A percentile compares a stretch with the other conserved stretches of the same genome.
Conservation (phyloP, 37 sponge, comb jelly and placozoan genomes). For the Tethya wilhelma region DNA sequence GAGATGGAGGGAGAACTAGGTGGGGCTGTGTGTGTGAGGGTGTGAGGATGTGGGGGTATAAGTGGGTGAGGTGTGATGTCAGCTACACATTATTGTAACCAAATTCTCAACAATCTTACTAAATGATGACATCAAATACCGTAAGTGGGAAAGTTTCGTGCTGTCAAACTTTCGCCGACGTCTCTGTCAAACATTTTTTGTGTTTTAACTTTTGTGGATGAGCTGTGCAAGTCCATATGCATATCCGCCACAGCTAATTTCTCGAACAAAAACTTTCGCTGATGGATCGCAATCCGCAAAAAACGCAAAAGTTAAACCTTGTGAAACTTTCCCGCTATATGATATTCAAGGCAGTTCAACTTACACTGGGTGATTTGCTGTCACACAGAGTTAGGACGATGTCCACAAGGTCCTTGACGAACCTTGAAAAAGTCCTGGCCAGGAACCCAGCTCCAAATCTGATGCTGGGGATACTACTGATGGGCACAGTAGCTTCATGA, state of each 20-base stretch:
- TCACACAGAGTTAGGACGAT: constrained; percentile 22
- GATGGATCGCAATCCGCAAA: no score
- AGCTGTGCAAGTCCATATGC: no score
- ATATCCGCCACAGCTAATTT: not conserved
- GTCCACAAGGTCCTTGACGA: constrained; percentile 82
- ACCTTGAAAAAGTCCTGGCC: constrained; percentile 71
- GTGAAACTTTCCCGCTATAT: no score
- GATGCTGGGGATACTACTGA: constrained; percentile 71
- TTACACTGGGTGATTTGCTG: constrained; percentile 14
- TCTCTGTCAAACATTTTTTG: not conserved
- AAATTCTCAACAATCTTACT: not conserved
- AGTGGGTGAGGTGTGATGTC: not conserved
- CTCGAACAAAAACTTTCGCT: no score
- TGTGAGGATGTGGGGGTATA: not conserved
- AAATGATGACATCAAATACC: not conserved
- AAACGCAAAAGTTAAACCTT: no score
- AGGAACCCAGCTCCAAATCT: constrained; percentile 84
- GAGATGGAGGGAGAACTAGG: constrained; percentile 20
- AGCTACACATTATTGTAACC: not conserved
- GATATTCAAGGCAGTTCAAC: not conserved
- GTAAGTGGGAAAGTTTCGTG: not conserved
- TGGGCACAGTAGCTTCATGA: constrained; percentile 28
- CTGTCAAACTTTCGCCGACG: no score
- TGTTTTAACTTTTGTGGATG: no score
- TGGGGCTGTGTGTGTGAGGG: constrained; percentile 6